Evolutionary conservation across 1,140 invertebrate genomes (phyloP).

Genomic region (Neocloeon triangulifer): DNA sequence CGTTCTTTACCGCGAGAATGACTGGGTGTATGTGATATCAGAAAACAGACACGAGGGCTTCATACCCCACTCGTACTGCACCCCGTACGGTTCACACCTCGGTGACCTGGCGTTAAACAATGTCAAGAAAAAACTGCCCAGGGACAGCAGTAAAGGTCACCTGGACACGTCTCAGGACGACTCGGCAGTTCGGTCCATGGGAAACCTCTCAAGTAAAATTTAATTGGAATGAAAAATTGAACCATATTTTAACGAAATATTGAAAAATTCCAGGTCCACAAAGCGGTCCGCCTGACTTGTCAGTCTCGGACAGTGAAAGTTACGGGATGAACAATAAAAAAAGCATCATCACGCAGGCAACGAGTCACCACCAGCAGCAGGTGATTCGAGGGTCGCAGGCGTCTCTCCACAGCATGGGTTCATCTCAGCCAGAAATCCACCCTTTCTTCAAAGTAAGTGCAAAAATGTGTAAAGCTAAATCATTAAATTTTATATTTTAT

Average conservation of each 20-base stretch:
- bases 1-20: constrained; percentile 81
- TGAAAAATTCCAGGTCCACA: constrained; percentile 9
- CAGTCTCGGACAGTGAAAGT: constrained; percentile 36
- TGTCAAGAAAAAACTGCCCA: constrained; percentile 65
- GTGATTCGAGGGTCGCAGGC: constrained; percentile 28
- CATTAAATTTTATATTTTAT: too few relatives aligned
- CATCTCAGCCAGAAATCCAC: constrained; percentile 45
- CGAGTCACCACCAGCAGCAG: constrained; percentile 19
- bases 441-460: constrained; percentile 58
- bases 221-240: constrained; percentile 9
- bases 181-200: constrained; percentile 15
- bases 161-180: constrained; percentile 14
- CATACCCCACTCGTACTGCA: constrained; percentile 83
- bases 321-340: constrained; percentile 31
- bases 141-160: constrained; percentile 25
- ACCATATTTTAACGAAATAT: constrained; percentile 10
- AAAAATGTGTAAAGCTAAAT: too few relatives aligned
- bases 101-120: constrained; percentile 44
- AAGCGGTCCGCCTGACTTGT: constrained; percentile 9
- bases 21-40: constrained; percentile 89
- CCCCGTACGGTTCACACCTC: constrained; percentile 56
- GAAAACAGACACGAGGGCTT: constrained; percentile 78
- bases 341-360: constrained; percentile 22
- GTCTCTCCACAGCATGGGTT: constrained; percentile 29
- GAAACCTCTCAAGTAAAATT: constrained; percentile 20